Evolutionary conservation across 2,113 vertebrate species (phyloP), one percentile per base, ranked within the genome.

Genomic region (Anhinga rufa): DNA sequence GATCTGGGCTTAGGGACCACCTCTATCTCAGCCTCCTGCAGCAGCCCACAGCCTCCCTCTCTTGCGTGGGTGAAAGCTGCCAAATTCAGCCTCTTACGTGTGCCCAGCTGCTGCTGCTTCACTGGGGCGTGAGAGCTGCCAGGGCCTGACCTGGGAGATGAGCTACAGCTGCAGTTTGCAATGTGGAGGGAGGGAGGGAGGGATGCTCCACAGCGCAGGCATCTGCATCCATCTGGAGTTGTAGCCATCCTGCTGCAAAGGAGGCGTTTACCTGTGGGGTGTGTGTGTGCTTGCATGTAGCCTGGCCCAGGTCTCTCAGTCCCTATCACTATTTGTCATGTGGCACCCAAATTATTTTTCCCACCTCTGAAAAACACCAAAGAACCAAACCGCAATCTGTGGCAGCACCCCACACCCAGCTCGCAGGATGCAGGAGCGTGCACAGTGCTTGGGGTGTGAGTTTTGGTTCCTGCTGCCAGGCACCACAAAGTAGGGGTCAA

Each of bases 361-460:
- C 22, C 17, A 31, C 25, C 29, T 62, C 52, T 77, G 91, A 60
- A 74, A 82, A 68, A 26, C 42, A 22, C 44, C 18, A 9, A 20
- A 52, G 44, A 52, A 49, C 34, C 40, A 48, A 84, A 81, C 8
- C 0, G 4, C 52, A 34, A 14, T 10, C n/a, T 52, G 34, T 40
- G 34, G 54, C 60, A 74, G 40, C 26, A 51, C 12, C 16, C 69
- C 31, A 0, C 4, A 3, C 34, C 18, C 4, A 5, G 20, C 29
- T 5, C 88, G 70, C 40, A 54, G 34, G 51, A 14, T 3, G 6
- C 24, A 58, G 57, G 60, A 15, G 24, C 0, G 3, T 31, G 22
- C 1, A 2, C 22, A 7, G 48, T 0, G 1, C 36, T 34, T 62
- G 12, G 17, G 28, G 8, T 36, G 34, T 34, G 51, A 40, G 54